phyloP scores from a whole-genome alignment of 2,113 vertebrate genomes.

The Triplophysa siluroides region DNA sequence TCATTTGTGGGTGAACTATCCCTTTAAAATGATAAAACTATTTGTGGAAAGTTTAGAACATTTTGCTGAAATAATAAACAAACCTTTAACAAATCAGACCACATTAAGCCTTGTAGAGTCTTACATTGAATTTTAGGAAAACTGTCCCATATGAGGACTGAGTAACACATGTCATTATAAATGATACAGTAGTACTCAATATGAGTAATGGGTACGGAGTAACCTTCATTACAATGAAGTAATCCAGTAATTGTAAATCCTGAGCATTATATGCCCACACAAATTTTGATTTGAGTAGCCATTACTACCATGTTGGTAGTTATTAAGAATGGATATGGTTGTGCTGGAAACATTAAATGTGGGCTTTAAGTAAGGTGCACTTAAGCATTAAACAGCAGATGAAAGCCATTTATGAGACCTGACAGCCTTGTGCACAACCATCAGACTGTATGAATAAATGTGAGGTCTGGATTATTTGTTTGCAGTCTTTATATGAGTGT shows the following conservation, averaged over 20 bases:
- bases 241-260: background rate
- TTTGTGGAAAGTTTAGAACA: too few relatives aligned
- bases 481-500: background rate
- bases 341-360: conserved; percentile 66
- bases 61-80: too few relatives aligned
- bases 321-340: conserved; percentile 61
- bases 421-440: background rate
- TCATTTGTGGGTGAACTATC: too few relatives aligned
- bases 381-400: conserved; percentile 65
- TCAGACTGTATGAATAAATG: conserved; percentile 4
- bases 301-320: conserved; percentile 66
- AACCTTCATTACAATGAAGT: background rate
- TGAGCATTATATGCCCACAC: background rate
- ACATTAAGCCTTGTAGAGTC: background rate
- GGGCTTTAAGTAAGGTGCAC: conserved; percentile 73
- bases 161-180: background rate
- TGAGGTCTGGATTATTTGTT: background rate
- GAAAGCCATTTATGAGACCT: conserved; percentile 62
- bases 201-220: too few relatives aligned
- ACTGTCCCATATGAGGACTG: background rate
- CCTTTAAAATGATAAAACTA: too few relatives aligned
- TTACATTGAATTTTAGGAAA: background rate
- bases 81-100: too few relatives aligned
- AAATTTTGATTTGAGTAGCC: conserved; percentile 52
- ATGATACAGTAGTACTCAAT: background rate